These are phyloP conservation scores for Muschampia staudingeri DNA, from an alignment of 2,888 invertebrate genomes.

Conservation along the genomic window DNA sequence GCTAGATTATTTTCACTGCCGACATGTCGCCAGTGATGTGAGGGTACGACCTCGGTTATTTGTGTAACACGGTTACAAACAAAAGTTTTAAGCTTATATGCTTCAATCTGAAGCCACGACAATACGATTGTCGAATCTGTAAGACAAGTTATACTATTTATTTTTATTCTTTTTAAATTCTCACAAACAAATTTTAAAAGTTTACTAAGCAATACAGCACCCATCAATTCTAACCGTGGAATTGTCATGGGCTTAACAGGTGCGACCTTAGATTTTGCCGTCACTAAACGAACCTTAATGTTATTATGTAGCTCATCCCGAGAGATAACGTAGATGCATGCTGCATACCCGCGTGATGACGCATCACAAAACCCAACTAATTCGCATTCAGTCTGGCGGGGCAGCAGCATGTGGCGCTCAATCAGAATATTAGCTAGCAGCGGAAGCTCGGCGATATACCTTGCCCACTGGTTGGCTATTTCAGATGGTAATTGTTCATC, in stretches of 20 bases:
- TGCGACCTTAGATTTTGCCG: not conserved
- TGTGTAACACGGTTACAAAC: conserved; percentile 17
- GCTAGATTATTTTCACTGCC: not conserved
- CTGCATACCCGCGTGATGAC: conserved; percentile 11
- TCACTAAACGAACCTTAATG: not conserved
- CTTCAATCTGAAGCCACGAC: conserved; percentile 3
- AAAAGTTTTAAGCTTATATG: conserved; percentile 8
- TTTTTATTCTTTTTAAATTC: not conserved
- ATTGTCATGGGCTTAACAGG: conserved; percentile 3
- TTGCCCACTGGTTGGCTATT: not conserved
- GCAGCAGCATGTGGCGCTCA: not conserved
- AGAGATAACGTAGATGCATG: not conserved
- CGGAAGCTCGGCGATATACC: not conserved
- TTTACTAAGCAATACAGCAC: not conserved
- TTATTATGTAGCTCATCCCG: not conserved
- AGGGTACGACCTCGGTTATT: not conserved
- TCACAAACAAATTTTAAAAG: not conserved
- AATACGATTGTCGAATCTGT: not conserved
- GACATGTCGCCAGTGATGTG: conserved; percentile 5
- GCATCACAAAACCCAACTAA: conserved; percentile 7
- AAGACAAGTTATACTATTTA: not conserved
- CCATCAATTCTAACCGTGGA: conserved; percentile 1
- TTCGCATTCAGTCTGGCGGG: not conserved
- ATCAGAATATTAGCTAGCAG: not conserved
- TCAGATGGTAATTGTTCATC: not conserved